Conservation (phyloP, 2,888 invertebrate genomes). For the Ectemnius lituratus region DNA sequence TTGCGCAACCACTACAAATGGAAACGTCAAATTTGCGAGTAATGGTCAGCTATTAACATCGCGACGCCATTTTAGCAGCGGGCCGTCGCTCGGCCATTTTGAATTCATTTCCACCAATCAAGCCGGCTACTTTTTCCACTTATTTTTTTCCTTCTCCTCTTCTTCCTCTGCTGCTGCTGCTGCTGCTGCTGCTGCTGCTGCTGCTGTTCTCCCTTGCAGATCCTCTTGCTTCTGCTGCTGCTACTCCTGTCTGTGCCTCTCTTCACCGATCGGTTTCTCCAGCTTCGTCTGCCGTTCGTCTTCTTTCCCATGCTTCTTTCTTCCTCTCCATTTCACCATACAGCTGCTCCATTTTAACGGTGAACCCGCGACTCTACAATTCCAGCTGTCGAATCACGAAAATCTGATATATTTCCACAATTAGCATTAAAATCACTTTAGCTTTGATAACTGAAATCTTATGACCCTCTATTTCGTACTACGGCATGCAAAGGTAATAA, state of each 20-base stretch:
- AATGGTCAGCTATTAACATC: conserved; percentile 65
- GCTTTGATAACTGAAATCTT: no score
- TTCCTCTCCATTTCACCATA: neutral
- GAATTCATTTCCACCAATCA: conserved; percentile 76
- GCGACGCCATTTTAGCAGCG: conserved; percentile 73
- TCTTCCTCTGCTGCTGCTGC: conserved; percentile 44
- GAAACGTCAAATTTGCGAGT: conserved; percentile 69
- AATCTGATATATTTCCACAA: no score
- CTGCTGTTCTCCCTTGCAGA: conserved; percentile 28
- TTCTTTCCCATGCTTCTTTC: neutral
- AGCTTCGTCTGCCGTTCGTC: neutral
- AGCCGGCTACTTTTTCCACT: conserved; percentile 68
- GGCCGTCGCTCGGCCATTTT: conserved; percentile 72
- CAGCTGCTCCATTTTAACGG: no score
- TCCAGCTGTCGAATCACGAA: no score
- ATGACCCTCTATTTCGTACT: no score
- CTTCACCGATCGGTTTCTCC: conserved; percentile 22
- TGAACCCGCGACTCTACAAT: no score
- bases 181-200: conserved; percentile 25
- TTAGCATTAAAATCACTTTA: no score
- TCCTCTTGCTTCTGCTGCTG: conserved; percentile 13
- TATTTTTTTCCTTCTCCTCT: conserved; percentile 55
- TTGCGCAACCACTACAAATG: conserved; percentile 57
- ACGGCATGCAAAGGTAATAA: no score
- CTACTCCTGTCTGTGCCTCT: conserved; percentile 26